Evolutionary conservation across 2,113 vertebrate species (phyloP).

Genomic region (Tachysurus fulvidraco): DNA sequence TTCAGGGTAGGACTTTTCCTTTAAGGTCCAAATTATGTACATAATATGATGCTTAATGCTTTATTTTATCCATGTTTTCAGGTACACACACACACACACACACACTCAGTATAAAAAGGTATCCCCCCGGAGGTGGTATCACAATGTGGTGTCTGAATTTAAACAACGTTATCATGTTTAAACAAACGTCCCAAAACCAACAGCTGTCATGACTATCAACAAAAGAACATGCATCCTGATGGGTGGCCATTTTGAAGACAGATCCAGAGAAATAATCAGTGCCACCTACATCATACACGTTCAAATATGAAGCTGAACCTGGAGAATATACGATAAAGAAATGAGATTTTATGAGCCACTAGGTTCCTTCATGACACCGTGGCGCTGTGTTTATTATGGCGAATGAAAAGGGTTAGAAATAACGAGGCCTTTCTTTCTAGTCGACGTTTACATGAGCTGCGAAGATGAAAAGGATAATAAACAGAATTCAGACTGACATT

Average conservation of each 20-base stretch:
- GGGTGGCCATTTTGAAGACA: conserved; percentile 15
- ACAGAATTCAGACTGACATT: no score
- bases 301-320: background rate
- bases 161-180: background rate
- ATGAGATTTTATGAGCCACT: background rate
- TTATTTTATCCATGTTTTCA: background rate
- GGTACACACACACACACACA: background rate
- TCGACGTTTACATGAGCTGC: background rate
- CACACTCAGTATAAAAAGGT: background rate
- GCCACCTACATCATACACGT: background rate
- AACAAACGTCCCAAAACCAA: background rate
- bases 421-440: background rate
- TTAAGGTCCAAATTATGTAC: background rate
- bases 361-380: background rate
- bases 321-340: background rate
- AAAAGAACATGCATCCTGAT: conserved; percentile 4
- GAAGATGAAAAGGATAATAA: background rate
- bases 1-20: background rate
- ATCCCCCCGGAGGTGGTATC: no score
- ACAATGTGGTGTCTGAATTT: background rate
- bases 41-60: no score
- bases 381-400: background rate
- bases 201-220: background rate
- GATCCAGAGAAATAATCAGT: background rate
- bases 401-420: background rate